Base-by-base conservation (phyloP, 1,140 invertebrate species). In the Eubasilissa regina region DNA sequence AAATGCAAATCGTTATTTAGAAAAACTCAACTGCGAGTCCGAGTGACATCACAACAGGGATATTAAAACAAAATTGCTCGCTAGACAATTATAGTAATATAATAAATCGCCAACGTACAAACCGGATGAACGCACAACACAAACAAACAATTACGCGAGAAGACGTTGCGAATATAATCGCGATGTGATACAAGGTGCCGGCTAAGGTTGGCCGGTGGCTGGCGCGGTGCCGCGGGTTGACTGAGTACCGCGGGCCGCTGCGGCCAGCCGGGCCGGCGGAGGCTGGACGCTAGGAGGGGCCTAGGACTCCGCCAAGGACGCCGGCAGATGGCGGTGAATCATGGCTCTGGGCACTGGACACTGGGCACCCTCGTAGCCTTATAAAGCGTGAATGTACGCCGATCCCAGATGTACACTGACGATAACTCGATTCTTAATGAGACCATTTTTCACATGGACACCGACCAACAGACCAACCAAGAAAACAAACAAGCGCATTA, bases 151-250 rank as follows among this genome's bases (percentile, higher is more conserved):
- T 15, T 21, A 58, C 55, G 55, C 17, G 17, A 58, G 55, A 15
- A 58, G 21, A n/a, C 55, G 55, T 58, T 15, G 55, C 55, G 13
- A 58, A 58, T 35, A 35, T 58, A 19, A 58, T 58, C 55, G 55
- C 53, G 19, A 35, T 6, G 25, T 6, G 25, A 6, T 35, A 6
- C 1, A 1, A 35, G 25, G 25, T 58, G n/a, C 21, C 21, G 11
- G 17, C 17, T 58, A 58, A 58, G 17, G 55, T 17, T 17, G n/a
- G n/a, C 19, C 53, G 53, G 53, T 55, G 53, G 53, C n/a, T n/a
- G n/a, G n/a, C n/a, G n/a, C n/a, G n/a, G n/a, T n/a, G n/a, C 55
- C 17, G 55, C 15, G 7, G 17, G 15, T 58, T 21, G 55, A 58
- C 55, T 58, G 55, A 58, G 55, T 19, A 58, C 55, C 55, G 55